phyloP scores from a whole-genome alignment of 2,797 vertebrate genomes.

The Bufotes viridis region DNA sequence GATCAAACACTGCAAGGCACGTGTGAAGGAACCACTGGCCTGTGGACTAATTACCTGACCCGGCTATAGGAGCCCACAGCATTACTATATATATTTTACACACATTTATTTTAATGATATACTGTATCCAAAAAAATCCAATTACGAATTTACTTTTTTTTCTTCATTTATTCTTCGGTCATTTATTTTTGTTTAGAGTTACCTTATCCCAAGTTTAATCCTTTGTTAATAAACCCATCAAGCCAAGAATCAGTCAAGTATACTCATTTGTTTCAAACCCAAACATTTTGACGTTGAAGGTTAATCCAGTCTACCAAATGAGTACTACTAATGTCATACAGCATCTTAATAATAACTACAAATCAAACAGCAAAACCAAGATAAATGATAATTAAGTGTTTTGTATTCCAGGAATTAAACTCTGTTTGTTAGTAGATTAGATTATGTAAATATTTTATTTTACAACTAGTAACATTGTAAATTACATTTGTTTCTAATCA shows the following conservation, averaged over 20 bases:
- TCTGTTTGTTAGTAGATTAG: conserved; percentile 65
- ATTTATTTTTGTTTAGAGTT: conserved; percentile 31
- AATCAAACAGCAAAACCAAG: conserved; percentile 60
- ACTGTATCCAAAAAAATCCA: no score
- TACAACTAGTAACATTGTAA: conserved; percentile 66
- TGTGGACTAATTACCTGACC: no score
- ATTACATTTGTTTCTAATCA: conserved; percentile 66
- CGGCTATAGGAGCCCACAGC: no score
- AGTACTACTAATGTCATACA: conserved; percentile 66
- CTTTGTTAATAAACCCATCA: conserved; percentile 41
- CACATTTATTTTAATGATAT: no score
- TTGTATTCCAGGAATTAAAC: conserved; percentile 63
- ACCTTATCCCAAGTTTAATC: conserved; percentile 1
- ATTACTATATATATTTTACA: no score
- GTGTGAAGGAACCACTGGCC: no score
- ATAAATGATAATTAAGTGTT: conserved; percentile 65
- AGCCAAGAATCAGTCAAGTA: conserved; percentile 62
- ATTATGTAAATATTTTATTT: conserved; percentile 69
- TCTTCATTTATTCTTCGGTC: neutral
- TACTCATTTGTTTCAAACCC: conserved; percentile 44
- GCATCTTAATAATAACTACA: conserved; percentile 63
- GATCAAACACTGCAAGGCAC: no score
- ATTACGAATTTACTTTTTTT: neutral
- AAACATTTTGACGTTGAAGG: conserved; percentile 68
- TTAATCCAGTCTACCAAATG: conserved; percentile 61